Conservation (phyloP, 2,797 vertebrate species). For the Liparis tanakae region DNA sequence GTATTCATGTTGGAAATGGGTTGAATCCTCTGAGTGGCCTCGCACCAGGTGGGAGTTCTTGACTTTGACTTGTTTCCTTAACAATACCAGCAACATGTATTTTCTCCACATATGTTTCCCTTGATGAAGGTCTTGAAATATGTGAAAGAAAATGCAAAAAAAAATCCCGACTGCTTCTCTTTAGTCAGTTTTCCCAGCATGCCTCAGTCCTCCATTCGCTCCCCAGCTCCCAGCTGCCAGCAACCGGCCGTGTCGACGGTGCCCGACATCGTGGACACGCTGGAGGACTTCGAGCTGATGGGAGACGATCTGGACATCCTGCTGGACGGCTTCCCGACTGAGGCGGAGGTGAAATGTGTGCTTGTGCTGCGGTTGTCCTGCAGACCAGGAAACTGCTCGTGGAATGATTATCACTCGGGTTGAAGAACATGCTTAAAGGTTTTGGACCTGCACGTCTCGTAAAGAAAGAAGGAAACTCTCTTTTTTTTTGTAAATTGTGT, state of each 20-base stretch:
- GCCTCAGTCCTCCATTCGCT: constrained; percentile 28
- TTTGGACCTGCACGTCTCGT: background rate
- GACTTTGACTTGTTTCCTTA: background rate
- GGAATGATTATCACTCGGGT: background rate
- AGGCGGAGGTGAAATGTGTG: constrained; percentile 53
- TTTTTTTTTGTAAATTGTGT: too few species aligned
- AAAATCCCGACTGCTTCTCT: constrained; percentile 12
- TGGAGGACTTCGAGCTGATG: constrained; percentile 88
- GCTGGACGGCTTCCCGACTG: constrained; percentile 83
- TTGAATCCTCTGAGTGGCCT: constrained; percentile 82
- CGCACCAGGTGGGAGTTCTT: constrained; percentile 83
- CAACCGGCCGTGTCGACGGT: constrained; percentile 52
- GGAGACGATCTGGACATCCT: constrained; percentile 93
- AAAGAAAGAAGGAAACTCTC: too few species aligned
- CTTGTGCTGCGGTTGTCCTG: background rate
- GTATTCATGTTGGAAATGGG: constrained; percentile 72
- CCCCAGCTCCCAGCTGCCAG: constrained; percentile 55
- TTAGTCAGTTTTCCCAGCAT: constrained; percentile 49
- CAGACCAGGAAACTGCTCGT: background rate
- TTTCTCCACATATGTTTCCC: background rate
- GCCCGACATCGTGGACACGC: constrained; percentile 69
- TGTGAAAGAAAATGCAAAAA: background rate
- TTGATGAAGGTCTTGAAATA: background rate
- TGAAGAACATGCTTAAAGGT: background rate
- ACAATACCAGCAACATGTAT: background rate